These are phyloP conservation scores for Macropis europaea DNA, from an alignment of 2,888 invertebrate species.

Conservation along the genomic window DNA sequence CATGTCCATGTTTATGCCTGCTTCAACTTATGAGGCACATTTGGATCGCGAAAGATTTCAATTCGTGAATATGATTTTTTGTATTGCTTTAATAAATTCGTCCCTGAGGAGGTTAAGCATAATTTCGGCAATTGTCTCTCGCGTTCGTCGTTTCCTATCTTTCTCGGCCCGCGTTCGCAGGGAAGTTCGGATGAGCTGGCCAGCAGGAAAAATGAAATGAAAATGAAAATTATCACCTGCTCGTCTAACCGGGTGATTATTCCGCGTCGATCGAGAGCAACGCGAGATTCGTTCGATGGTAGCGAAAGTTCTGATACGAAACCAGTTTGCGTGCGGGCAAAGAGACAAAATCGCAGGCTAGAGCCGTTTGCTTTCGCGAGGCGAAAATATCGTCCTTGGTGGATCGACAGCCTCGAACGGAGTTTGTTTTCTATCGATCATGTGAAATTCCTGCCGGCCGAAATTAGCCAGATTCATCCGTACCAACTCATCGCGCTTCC, in stretches of 20 bases:
- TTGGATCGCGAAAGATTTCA: too few species aligned
- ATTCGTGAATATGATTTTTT: too few species aligned
- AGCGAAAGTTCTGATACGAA: conserved; percentile 36
- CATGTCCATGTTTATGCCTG: too few species aligned
- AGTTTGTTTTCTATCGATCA: too few species aligned
- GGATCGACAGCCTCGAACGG: too few species aligned
- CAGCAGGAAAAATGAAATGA: not conserved
- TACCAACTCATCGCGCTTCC: too few species aligned
- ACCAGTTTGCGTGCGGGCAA: conserved; percentile 23
- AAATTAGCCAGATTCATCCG: too few species aligned
- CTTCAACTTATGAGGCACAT: too few species aligned
- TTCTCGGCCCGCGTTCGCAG: not conserved
- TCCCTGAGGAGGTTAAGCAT: too few species aligned
- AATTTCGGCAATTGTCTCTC: not conserved
- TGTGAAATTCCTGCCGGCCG: not conserved
- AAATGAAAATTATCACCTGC: not conserved
- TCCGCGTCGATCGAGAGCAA: not conserved
- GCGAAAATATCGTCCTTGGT: not conserved
- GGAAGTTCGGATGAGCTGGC: not conserved
- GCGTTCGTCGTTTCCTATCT: not conserved
- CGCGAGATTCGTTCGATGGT: not conserved
- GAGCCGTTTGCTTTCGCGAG: conserved; percentile 2
- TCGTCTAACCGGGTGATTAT: not conserved
- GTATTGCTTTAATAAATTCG: too few species aligned
- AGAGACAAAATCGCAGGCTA: conserved; percentile 1